These are phyloP conservation scores for Cheirogaleus medius DNA, from an alignment of 2,113 vertebrate species.

Conservation along the genomic window DNA sequence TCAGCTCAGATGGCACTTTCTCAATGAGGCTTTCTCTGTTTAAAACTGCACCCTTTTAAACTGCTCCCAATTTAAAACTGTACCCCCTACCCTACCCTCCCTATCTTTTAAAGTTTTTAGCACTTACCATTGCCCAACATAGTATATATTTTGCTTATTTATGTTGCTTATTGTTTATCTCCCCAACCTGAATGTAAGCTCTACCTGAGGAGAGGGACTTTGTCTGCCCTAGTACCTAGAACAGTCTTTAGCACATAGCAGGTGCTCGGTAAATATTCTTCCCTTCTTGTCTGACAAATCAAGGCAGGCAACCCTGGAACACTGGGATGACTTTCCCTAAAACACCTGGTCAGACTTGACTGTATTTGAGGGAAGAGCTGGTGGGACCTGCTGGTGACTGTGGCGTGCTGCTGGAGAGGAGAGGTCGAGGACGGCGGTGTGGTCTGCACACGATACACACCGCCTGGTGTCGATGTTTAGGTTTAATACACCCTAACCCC, in stretches of 20 bases:
- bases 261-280: background rate
- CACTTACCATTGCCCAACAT: background rate
- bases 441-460: fast-evolving
- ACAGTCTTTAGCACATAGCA: background rate
- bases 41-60: background rate
- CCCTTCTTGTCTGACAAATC: background rate
- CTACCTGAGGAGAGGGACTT: background rate
- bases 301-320: background rate
- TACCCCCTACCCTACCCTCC: background rate
- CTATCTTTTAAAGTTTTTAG: background rate
- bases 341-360: background rate
- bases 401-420: fast-evolving
- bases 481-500: too few relatives aligned
- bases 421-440: too few relatives aligned
- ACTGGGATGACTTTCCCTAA: background rate
- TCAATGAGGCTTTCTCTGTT: background rate
- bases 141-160: background rate
- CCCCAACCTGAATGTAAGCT: background rate
- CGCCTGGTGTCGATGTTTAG: fast-evolving
- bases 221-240: background rate
- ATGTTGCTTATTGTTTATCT: background rate
- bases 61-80: background rate
- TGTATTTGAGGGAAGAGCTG: background rate
- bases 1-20: background rate
- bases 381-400: background rate